Evolutionary conservation across 1,140 invertebrate genomes (phyloP).

Genomic region (Rhagoletis zephyria): DNA sequence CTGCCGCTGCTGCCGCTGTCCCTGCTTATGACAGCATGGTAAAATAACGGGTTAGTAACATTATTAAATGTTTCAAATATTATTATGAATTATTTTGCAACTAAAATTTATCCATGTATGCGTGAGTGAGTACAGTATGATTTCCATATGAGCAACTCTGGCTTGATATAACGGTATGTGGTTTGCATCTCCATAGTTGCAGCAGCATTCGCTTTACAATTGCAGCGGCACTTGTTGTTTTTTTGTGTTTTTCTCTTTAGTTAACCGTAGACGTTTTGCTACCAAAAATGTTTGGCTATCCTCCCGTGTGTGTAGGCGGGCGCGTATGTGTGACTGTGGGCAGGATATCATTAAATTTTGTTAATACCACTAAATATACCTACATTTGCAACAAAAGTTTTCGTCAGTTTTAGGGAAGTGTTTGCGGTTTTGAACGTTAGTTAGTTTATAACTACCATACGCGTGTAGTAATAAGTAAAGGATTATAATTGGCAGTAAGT

Average conservation of each 20-base stretch:
- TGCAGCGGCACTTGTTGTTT: neutral
- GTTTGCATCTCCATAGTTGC: slow-evolving; percentile 23
- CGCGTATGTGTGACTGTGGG: neutral
- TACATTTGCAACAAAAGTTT: neutral
- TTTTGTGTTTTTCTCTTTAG: neutral
- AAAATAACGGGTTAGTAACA: slow-evolving; percentile 51
- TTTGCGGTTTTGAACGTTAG: neutral
- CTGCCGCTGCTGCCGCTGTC: neutral
- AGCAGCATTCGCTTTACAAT: neutral
- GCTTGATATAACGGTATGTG: slow-evolving; percentile 42
- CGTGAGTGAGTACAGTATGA: neutral
- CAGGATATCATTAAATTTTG: neutral
- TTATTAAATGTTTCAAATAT: slow-evolving; percentile 51
- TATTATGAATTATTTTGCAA: slow-evolving; percentile 49
- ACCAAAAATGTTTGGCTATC: neutral
- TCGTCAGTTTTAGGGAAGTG: neutral
- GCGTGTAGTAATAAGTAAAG: no score
- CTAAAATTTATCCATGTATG: neutral
- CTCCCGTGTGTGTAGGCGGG: neutral
- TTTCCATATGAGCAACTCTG: neutral
- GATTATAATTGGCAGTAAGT: no score
- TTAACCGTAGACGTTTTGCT: neutral
- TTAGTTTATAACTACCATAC: neutral
- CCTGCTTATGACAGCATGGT: slow-evolving; percentile 26
- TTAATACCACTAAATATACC: neutral